Evolutionary conservation across 1,140 invertebrate species (phyloP).

Genomic region (Tetramorium parvispinum): DNA sequence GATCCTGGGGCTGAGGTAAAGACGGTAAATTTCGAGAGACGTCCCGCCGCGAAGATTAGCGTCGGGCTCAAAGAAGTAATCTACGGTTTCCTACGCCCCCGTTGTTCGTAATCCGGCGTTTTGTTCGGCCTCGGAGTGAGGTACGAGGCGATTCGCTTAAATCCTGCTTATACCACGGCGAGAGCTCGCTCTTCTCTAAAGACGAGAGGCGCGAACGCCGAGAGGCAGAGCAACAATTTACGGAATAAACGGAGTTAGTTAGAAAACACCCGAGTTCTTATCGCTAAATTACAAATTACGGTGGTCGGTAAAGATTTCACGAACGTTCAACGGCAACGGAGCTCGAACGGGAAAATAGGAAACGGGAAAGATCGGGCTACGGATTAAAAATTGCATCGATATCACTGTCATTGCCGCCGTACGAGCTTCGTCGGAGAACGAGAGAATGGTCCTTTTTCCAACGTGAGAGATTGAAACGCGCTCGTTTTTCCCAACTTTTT

Average conservation of each 20-base stretch:
- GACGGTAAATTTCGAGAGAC: conserved; percentile 27
- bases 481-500: neutral
- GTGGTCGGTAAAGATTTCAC: too few relatives aligned
- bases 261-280: neutral
- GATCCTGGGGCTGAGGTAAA: neutral
- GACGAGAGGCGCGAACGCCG: neutral
- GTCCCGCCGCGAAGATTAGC: conserved; percentile 29
- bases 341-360: neutral
- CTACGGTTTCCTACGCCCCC: neutral
- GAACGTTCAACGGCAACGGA: neutral
- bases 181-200: neutral
- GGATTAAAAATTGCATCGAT: neutral
- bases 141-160: conserved; percentile 17
- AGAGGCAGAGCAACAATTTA: neutral
- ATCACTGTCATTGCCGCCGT: neutral
- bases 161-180: conserved; percentile 32
- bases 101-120: conserved; percentile 40
- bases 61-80: conserved; percentile 33
- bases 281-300: neutral
- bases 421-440: neutral
- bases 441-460: neutral
- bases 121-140: conserved; percentile 11
- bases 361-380: neutral
- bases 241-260: conserved; percentile 5
- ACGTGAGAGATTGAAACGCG: conserved; percentile 10